phyloP scores from a whole-genome alignment of 2,888 invertebrate genomes.

The Pterostichus niger region DNA sequence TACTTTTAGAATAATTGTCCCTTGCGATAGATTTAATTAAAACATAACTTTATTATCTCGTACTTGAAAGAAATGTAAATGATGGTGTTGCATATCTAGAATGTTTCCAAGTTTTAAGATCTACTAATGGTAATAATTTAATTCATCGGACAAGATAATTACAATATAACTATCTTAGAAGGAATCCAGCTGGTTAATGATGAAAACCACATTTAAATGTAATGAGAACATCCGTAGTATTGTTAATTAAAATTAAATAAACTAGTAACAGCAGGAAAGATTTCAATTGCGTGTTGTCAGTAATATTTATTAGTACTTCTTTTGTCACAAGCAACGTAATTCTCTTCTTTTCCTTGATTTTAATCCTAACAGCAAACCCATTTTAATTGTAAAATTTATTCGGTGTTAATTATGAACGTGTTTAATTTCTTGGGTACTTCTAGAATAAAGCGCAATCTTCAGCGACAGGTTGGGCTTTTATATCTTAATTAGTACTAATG shows the following conservation, averaged over 20 bases:
- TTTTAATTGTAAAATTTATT: no score
- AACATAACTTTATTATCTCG: constrained; percentile 14
- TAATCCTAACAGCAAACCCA: no score
- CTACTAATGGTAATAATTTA: constrained; percentile 10
- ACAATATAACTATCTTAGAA: neutral
- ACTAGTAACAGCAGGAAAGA: neutral
- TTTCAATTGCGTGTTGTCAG: neutral
- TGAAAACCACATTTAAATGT: neutral
- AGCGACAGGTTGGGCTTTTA: no score
- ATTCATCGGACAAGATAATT: constrained; percentile 1
- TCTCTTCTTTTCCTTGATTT: no score
- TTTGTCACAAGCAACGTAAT: no score
- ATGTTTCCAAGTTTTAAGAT: neutral
- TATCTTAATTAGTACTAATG: no score
- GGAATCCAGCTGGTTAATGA: neutral
- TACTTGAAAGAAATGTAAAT: constrained; percentile 9
- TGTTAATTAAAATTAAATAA: constrained; percentile 13
- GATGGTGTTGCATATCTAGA: neutral
- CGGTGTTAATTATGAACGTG: no score
- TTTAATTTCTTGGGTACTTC: no score
- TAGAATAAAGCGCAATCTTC: no score
- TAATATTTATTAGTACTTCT: neutral
- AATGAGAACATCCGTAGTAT: neutral
- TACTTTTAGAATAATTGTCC: neutral
- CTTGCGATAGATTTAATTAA: neutral